These are phyloP conservation scores for Centroberyx gerrardi DNA, from an alignment of 2,797 vertebrate genomes.

Conservation along the genomic window DNA sequence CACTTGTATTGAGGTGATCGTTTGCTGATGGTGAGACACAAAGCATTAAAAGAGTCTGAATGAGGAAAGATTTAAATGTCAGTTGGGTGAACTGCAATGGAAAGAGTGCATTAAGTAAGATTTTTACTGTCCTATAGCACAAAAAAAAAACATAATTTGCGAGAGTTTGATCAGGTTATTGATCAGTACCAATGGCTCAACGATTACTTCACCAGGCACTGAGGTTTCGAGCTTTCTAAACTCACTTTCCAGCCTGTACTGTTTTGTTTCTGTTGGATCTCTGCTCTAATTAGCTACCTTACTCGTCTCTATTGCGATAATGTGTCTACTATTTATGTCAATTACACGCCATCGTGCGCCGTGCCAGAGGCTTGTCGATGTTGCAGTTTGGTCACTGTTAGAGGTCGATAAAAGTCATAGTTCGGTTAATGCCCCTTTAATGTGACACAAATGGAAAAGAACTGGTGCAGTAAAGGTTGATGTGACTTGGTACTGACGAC, in stretches of 20 bases:
- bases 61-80: too few species aligned
- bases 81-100: not conserved
- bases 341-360: not conserved
- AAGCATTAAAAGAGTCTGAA: too few species aligned
- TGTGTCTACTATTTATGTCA: not conserved
- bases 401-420: constrained; percentile 32
- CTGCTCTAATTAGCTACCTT: not conserved
- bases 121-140: not conserved
- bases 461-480: constrained; percentile 25
- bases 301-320: not conserved
- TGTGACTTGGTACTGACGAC: constrained; percentile 11
- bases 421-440: constrained; percentile 28
- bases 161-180: too few species aligned
- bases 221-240: too few species aligned
- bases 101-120: not conserved
- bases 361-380: not conserved
- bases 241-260: not conserved
- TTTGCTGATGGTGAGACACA: too few species aligned
- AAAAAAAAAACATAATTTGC: not conserved
- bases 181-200: not conserved
- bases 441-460: constrained; percentile 30
- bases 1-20: not conserved
- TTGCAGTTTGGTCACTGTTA: constrained; percentile 17
- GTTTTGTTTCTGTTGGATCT: not conserved
- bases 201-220: not conserved